Evolutionary conservation across 2,888 invertebrate genomes (phyloP).

Genomic region (Lobophora halterata): DNA sequence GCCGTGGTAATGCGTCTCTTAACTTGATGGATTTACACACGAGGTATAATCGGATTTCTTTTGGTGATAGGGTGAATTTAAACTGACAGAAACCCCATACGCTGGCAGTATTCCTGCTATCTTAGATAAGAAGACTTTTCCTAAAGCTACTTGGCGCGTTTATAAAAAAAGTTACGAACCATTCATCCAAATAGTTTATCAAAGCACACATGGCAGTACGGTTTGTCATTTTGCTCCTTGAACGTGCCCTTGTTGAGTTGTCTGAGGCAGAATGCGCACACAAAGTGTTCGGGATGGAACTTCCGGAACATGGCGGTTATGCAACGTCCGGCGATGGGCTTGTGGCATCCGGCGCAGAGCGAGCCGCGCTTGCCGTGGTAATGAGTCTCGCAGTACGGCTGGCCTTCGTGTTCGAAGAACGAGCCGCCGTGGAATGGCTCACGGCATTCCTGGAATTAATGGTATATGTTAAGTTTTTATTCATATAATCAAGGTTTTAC

Average conservation of each 20-base stretch:
- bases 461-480: too few relatives aligned
- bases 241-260: conserved; percentile 99
- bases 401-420: conserved; percentile 99
- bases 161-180: too few relatives aligned
- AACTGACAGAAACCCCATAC: too few relatives aligned
- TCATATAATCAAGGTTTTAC: too few relatives aligned
- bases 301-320: conserved; percentile 99
- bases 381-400: conserved; percentile 99
- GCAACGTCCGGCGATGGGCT: conserved; percentile 98
- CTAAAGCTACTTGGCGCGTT: too few relatives aligned
- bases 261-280: conserved; percentile 99
- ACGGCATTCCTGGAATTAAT: conserved; percentile 91
- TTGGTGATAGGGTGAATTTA: too few relatives aligned
- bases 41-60: too few relatives aligned
- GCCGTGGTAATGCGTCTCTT: too few relatives aligned
- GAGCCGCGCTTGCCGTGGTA: conserved; percentile 98
- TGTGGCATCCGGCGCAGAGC: conserved; percentile 98
- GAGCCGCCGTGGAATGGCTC: conserved; percentile 98
- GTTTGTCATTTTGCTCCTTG: conserved; percentile 99
- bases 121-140: too few relatives aligned
- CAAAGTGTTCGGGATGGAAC: conserved; percentile 99
- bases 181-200: conserved; percentile 98
- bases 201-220: conserved; percentile 98
- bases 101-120: too few relatives aligned
- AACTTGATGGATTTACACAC: too few relatives aligned